Evolutionary conservation across 2,888 invertebrate genomes (phyloP).

Genomic region (Cheilosia grossa): DNA sequence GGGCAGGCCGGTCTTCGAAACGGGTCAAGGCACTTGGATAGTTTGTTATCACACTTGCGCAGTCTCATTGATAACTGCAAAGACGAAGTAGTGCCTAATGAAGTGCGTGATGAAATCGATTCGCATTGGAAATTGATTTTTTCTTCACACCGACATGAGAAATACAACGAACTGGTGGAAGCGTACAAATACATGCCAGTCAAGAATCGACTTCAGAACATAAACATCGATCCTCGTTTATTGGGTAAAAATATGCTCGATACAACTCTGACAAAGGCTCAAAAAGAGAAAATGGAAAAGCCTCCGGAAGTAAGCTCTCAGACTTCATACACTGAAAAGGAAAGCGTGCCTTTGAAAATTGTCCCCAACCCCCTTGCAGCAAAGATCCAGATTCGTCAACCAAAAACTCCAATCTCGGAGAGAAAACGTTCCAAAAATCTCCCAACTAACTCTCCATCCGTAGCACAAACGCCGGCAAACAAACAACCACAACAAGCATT

Average conservation of each 20-base stretch:
- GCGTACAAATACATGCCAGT: slow-evolving; percentile 77
- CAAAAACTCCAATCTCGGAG: slow-evolving; percentile 33
- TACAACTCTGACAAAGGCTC: slow-evolving; percentile 71
- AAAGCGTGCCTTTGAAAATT: slow-evolving; percentile 1
- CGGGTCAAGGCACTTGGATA: slow-evolving; percentile 84
- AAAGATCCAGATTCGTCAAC: slow-evolving; percentile 10
- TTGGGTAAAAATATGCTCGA: slow-evolving; percentile 76
- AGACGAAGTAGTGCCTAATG: slow-evolving; percentile 80
- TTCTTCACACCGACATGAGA: slow-evolving; percentile 81
- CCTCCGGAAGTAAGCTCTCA: neutral
- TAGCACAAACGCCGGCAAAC: slow-evolving; percentile 37
- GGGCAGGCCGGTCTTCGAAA: slow-evolving; percentile 86
- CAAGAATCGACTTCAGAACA: slow-evolving; percentile 78
- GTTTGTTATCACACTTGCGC: slow-evolving; percentile 81
- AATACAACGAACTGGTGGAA: slow-evolving; percentile 79
- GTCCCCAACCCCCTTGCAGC: slow-evolving; percentile 56
- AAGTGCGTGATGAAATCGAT: slow-evolving; percentile 84
- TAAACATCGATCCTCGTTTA: slow-evolving; percentile 79
- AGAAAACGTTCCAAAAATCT: slow-evolving; percentile 50
- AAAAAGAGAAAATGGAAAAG: slow-evolving; percentile 76
- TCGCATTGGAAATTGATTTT: slow-evolving; percentile 85
- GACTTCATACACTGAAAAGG: slow-evolving; percentile 8
- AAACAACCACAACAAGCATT: slow-evolving; percentile 17
- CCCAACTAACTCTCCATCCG: neutral
- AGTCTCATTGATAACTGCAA: slow-evolving; percentile 77